Base-by-base conservation (phyloP, 2,888 invertebrate species). In the Zele albiditarsus region DNA sequence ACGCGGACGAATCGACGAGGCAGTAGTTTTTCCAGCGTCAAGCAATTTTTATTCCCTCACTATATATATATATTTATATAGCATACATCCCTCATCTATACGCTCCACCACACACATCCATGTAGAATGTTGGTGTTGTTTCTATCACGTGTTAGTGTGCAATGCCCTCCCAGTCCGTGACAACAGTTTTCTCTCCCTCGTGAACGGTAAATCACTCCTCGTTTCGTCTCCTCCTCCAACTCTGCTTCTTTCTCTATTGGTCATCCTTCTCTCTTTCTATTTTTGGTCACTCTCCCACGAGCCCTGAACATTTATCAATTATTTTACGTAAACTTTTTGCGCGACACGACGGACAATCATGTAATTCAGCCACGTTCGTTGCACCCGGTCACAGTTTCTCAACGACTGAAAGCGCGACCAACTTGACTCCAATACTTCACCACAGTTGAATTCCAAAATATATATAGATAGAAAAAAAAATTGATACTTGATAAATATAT, bases 301-400 rank as follows among this genome's bases (percentile, higher is more conserved):
- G 79, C 79, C 74, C 65, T 76, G 80, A 80, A 84, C 84, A 84
- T 85, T 84, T 86, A 86, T 86, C 86, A 86, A 84, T 86, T 84
- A 84, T 85, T 85, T 84, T 82, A 77, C 83, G 79, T 81, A 82
- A 83, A 83, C 82, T 84, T 86, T 85, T 83, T 81, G 73, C 78
- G 79, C 78, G 79, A 83, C 83, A 82, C 82, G 82, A 82, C 79
- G 80, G 81, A 81, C 83, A 83, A 85, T 85, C 84, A 79, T 84
- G 83, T 84, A 82, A 84, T 84, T 83, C 80, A 79, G 77, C 80
- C 80, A 80, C 80, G 78, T 83, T 80, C 78, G 71, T 68, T 74
- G 67, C 78, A 76, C 76, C 75, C 68, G 77, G 66, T 77, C 68
- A 69, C 57, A 73, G 60, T 65, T 67, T 67, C 49, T 67, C 46